These are phyloP conservation scores for Passer domesticus DNA, from an alignment of 2,113 vertebrate genomes.

Conservation along the genomic window DNA sequence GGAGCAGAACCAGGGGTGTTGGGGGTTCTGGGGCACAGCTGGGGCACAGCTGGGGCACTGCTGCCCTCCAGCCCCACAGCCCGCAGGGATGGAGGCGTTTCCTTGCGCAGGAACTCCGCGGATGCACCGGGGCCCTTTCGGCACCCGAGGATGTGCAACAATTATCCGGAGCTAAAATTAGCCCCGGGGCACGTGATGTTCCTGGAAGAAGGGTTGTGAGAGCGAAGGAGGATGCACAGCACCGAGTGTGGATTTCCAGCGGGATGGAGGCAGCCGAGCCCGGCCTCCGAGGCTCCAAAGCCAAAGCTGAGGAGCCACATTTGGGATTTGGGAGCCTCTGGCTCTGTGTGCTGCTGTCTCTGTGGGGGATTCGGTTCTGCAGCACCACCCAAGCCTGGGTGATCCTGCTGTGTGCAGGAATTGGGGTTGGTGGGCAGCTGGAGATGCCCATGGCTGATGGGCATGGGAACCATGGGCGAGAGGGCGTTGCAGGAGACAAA, in stretches of 20 bases:
- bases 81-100: not conserved
- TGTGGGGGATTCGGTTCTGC: fast-evolving
- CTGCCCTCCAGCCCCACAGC: not conserved
- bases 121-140: not conserved
- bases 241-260: not conserved
- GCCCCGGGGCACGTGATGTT: not conserved
- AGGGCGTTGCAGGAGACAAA: fast-evolving
- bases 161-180: constrained; percentile 22
- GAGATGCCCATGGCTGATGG: fast-evolving
- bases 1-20: not conserved
- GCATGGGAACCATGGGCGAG: not conserved
- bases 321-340: not conserved
- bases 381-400: not conserved
- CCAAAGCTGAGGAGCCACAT: fast-evolving
- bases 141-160: not conserved
- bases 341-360: not conserved
- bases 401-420: fast-evolving
- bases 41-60: not conserved
- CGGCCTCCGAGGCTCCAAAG: not conserved
- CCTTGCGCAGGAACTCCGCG: not conserved
- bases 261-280: not conserved
- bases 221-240: not conserved
- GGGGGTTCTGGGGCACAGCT: not conserved
- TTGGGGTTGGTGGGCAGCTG: fast-evolving
- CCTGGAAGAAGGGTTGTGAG: constrained; percentile 24